phyloP scores from a whole-genome alignment of 2,113 vertebrate genomes.

The Gopherus flavomarginatus region DNA sequence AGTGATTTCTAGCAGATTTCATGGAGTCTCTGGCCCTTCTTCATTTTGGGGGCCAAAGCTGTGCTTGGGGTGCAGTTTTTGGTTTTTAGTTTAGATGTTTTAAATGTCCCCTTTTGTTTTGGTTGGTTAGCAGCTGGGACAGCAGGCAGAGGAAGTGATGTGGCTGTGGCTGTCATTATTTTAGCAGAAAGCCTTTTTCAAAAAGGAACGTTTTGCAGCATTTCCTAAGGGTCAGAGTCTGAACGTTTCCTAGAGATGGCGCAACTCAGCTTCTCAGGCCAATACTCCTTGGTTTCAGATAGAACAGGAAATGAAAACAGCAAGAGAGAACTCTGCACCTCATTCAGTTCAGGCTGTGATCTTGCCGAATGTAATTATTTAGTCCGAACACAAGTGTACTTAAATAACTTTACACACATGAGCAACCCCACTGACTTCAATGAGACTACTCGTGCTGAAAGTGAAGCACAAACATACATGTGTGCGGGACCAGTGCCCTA shows the following conservation, averaged over 20 bases:
- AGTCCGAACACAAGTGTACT: not conserved
- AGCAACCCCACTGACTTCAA: not conserved
- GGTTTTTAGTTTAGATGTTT: not conserved
- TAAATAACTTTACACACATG: not conserved
- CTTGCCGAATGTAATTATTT: not conserved
- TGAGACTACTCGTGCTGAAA: not conserved
- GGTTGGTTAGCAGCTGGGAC: not conserved
- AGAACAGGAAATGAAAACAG: not conserved
- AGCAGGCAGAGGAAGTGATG: not conserved
- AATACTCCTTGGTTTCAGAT: not conserved
- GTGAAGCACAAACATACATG: accelerated
- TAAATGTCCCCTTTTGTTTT: not conserved
- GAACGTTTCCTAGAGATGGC: not conserved
- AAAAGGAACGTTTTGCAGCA: not conserved
- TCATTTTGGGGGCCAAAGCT: not conserved
- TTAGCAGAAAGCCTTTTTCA: not conserved
- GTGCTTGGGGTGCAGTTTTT: not conserved
- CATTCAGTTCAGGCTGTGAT: not conserved
- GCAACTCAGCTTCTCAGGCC: not conserved
- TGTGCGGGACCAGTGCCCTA: not conserved
- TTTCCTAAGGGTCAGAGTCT: not conserved
- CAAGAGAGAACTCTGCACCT: not conserved
- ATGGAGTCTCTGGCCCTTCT: not conserved
- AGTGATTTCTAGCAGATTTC: not conserved
- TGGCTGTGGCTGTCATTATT: not conserved